phyloP scores from a whole-genome alignment of 2,113 vertebrate genomes.

The Zosterops pallidus region DNA sequence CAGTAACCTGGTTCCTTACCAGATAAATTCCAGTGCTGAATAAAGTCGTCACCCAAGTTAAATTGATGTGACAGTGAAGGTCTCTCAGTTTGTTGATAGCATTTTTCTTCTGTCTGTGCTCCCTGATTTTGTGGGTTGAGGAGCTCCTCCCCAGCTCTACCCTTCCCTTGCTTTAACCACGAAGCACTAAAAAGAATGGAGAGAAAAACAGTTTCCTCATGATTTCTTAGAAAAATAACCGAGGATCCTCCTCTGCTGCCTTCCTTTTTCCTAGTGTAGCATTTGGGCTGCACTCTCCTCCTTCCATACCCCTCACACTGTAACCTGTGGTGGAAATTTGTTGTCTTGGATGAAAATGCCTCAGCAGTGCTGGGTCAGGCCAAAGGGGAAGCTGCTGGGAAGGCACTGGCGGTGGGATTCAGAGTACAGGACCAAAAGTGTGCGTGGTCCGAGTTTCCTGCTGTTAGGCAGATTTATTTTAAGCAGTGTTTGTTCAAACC shows the following conservation, averaged over 20 bases:
- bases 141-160: neutral
- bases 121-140: neutral
- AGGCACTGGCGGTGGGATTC: neutral
- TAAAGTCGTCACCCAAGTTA: neutral
- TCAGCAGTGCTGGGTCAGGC: neutral
- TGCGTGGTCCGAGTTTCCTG: accelerated
- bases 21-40: neutral
- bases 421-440: neutral
- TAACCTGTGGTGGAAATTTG: neutral
- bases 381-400: neutral
- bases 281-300: neutral
- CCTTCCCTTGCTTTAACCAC: neutral
- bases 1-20: neutral
- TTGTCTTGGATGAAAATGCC: neutral
- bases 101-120: neutral
- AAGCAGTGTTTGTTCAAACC: neutral
- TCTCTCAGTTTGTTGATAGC: neutral
- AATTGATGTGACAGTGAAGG: neutral
- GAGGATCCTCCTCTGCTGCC: neutral
- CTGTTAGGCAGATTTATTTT: neutral
- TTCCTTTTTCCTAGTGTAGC: neutral
- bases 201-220: neutral
- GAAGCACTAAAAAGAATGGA: neutral
- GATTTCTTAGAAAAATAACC: neutral
- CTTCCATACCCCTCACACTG: neutral